These are phyloP conservation scores for Ctena decussata DNA, from an alignment of 2,888 invertebrate species.

Conservation along the genomic window DNA sequence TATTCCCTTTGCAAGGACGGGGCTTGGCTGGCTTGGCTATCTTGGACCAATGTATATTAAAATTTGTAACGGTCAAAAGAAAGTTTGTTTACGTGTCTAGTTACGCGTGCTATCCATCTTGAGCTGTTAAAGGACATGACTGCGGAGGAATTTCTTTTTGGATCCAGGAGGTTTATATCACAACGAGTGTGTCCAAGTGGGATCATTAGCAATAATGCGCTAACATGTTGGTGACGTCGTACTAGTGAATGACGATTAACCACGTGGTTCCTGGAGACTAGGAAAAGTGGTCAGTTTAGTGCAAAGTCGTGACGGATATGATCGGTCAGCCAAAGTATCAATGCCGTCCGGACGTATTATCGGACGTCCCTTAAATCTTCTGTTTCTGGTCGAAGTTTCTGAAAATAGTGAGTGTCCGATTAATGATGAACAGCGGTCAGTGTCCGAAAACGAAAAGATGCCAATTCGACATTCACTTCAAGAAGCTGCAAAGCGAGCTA, in stretches of 20 bases:
- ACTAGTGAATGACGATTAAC: conserved; percentile 14
- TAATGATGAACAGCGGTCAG: not conserved
- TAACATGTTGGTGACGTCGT: conserved; percentile 14
- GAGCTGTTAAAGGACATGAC: conserved; percentile 16
- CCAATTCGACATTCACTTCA: not conserved
- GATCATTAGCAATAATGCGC: conserved; percentile 40
- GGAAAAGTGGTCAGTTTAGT: conserved; percentile 1
- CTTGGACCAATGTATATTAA: conserved; percentile 36
- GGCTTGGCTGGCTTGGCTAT: conserved; percentile 39
- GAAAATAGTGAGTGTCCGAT: not conserved
- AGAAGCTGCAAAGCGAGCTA: not conserved
- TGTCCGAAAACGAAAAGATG: not conserved
- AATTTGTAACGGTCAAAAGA: not conserved
- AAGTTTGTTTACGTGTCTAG: conserved; percentile 33
- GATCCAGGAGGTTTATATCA: conserved; percentile 25
- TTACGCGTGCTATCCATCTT: conserved; percentile 33
- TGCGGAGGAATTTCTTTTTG: conserved; percentile 23
- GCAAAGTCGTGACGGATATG: not conserved
- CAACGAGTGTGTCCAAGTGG: conserved; percentile 2
- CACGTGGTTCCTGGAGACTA: conserved; percentile 6
- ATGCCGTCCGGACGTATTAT: conserved; percentile 15
- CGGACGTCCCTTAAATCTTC: not conserved
- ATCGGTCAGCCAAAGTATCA: not conserved
- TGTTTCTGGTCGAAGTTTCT: conserved; percentile 5
- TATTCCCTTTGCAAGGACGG: conserved; percentile 22